Percentiles rank a stretch among this genome's conserved stretches.
phyloP scores from a whole-genome alignment of 92 coral and sea anemone species.

The Heteractis magnifica region DNA sequence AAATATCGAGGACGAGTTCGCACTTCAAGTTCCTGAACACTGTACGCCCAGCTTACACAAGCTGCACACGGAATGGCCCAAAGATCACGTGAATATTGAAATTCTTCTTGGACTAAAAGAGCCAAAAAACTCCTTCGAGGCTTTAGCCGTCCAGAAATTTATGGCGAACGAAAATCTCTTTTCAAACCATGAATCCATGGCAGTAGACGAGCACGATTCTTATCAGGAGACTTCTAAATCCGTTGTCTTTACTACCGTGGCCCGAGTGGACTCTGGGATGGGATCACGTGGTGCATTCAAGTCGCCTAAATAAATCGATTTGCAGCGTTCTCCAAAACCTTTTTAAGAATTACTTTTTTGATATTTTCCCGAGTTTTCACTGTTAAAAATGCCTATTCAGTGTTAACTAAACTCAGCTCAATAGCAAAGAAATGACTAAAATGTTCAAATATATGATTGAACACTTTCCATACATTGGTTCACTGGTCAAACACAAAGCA shows the following conservation, averaged over 20 bases:
- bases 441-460: neutral
- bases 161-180: neutral
- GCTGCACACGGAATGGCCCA: slow-evolving; percentile 16
- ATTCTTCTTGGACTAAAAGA: slow-evolving; percentile 12
- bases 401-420: neutral
- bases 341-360: neutral
- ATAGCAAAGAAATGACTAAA: neutral
- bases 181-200: neutral
- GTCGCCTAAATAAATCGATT: neutral
- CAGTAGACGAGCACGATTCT: neutral
- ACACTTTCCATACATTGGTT: no score
- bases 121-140: slow-evolving; percentile 18
- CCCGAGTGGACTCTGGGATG: neutral
- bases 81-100: slow-evolving; percentile 14
- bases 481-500: no score
- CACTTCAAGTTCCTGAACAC: neutral
- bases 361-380: neutral
- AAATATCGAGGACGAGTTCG: neutral
- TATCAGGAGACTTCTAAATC: no score
- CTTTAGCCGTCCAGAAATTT: slow-evolving; percentile 4
- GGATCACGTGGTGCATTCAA: neutral
- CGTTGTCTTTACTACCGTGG: neutral
- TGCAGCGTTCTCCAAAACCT: neutral
- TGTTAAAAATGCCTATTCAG: no score
- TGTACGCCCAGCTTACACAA: slow-evolving; percentile 12